Conservation (phyloP, 2,113 vertebrate species). For the Phrynocephalus versicolor region DNA sequence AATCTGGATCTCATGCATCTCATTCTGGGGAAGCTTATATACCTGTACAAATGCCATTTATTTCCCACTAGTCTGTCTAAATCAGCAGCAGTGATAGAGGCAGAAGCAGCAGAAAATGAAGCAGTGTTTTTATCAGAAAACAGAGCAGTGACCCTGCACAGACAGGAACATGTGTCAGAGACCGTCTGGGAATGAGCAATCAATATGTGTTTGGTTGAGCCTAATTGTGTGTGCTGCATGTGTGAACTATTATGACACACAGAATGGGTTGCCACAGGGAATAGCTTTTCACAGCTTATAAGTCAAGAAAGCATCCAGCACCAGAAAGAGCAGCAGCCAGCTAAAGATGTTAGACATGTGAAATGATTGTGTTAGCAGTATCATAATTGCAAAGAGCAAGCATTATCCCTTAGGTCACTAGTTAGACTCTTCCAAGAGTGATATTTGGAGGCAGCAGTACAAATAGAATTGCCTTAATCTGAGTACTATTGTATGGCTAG, state of each 20-base stretch:
- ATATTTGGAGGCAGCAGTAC: background rate
- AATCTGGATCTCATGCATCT: background rate
- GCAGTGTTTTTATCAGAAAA: conserved; percentile 16
- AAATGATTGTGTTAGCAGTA: conserved; percentile 15
- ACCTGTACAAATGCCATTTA: background rate
- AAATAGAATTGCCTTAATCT: background rate
- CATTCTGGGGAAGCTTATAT: background rate
- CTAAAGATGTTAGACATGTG: background rate
- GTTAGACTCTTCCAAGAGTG: background rate
- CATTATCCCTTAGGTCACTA: conserved; percentile 5
- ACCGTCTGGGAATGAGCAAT: conserved; percentile 43
- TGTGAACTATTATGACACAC: conserved; percentile 45
- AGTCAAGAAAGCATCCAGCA: background rate
- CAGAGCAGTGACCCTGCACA: conserved; percentile 15
- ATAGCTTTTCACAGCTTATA: conserved; percentile 39
- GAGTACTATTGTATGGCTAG: background rate
- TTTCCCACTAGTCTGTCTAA: conserved; percentile 41
- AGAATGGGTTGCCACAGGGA: conserved; percentile 28
- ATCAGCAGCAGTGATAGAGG: conserved; percentile 27
- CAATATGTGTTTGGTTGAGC: conserved; percentile 49
- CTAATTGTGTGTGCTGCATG: conserved; percentile 49
- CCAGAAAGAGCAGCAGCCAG: background rate
- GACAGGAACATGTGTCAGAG: conserved; percentile 54
- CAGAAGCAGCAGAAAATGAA: background rate
- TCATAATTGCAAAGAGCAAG: background rate